Evolutionary conservation across 2,888 invertebrate species (phyloP).

Genomic region (Craniophora ligustri): DNA sequence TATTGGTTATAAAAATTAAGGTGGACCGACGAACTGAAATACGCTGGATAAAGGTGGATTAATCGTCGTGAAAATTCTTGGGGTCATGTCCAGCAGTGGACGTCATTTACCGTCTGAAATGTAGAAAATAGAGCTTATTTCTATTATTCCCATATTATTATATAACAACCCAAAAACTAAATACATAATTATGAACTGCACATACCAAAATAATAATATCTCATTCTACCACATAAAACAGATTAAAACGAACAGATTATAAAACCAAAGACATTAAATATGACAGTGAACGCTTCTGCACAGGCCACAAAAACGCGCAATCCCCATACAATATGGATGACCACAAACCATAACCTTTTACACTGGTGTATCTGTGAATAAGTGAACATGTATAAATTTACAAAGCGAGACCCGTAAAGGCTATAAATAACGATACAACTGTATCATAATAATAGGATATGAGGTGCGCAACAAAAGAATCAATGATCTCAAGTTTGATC

Average conservation of each 20-base stretch:
- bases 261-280: constrained; percentile 33
- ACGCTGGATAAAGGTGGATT: too few species aligned
- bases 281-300: constrained; percentile 14
- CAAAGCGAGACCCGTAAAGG: constrained; percentile 20
- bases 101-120: too few species aligned
- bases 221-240: constrained; percentile 5
- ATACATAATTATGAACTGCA: too few species aligned
- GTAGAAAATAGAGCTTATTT: too few species aligned
- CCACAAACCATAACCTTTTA: constrained; percentile 56
- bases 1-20: too few species aligned
- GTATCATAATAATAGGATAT: background rate
- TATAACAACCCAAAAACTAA: too few species aligned
- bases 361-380: constrained; percentile 50
- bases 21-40: too few species aligned
- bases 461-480: too few species aligned
- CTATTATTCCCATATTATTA: too few species aligned
- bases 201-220: constrained; percentile 8
- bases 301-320: constrained; percentile 45
- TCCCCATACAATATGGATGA: constrained; percentile 54
- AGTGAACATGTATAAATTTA: constrained; percentile 55
- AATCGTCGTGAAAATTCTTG: too few species aligned
- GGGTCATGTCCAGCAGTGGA: too few species aligned
- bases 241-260: constrained; percentile 14
- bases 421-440: background rate
- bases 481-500: too few species aligned